Evolutionary conservation across 2,888 invertebrate genomes (phyloP).

Genomic region (Polyommatus icarus): DNA sequence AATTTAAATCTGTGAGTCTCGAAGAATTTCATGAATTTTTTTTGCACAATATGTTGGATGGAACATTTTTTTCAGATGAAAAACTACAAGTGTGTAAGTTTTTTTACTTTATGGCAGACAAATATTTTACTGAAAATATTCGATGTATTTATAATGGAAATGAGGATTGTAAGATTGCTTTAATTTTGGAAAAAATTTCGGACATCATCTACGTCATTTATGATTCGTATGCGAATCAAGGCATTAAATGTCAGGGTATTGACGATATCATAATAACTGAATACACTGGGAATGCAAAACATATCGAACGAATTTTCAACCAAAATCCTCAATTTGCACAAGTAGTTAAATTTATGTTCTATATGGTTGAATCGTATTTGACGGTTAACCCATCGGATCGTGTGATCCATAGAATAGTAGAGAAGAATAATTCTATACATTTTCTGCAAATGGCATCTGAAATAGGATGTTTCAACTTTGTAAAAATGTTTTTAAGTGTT

Average conservation of each 20-base stretch:
- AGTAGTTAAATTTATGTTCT: neutral
- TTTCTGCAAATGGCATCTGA: slow-evolving; percentile 29
- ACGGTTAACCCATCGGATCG: neutral
- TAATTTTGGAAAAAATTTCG: neutral
- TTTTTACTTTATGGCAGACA: slow-evolving; percentile 8
- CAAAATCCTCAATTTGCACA: neutral
- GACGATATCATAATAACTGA: neutral
- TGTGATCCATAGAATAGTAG: neutral
- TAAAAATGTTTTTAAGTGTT: slow-evolving; percentile 11
- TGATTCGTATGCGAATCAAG: neutral
- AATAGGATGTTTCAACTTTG: slow-evolving; percentile 24
- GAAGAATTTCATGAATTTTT: neutral
- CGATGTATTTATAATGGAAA: slow-evolving; percentile 5
- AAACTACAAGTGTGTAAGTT: neutral
- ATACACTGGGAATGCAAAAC: neutral
- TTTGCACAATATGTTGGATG: neutral
- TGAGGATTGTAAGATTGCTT: neutral
- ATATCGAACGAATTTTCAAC: neutral
- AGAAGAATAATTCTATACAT: slow-evolving; percentile 16
- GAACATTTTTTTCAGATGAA: slow-evolving; percentile 12
- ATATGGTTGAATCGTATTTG: neutral
- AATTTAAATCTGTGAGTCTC: neutral
- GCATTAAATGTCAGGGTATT: neutral
- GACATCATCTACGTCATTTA: neutral
- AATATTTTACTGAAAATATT: neutral